Base-by-base conservation (phyloP, 2,888 invertebrate species). In the Adela reaumurella region DNA sequence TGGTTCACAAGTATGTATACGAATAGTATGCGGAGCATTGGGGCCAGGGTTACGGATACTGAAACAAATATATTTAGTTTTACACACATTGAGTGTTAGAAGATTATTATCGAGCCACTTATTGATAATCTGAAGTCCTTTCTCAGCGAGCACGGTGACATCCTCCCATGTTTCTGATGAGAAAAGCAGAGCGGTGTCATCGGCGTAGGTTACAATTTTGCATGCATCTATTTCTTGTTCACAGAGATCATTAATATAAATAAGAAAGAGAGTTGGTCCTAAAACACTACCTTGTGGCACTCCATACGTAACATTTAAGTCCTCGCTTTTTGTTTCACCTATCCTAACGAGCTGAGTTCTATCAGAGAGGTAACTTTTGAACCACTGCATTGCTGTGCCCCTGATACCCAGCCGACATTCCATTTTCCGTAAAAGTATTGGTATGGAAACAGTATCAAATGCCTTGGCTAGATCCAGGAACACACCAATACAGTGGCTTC, bases 111-210 rank as follows among this genome's bases (percentile, higher is more conserved):
- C 29, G 2, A 49, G 24, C 49, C 49, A 49, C 20, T 49, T 19
- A 20, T n/a, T 19, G 16, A 49, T 19, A 2, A 11, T 41, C 14
- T 19, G 3, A n/a, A 45, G 19, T 35, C 42, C 45, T 10, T 14
- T 49, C 10, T 45, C 17, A 19, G 41, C 49, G 10, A 18, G 3
- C 3, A 17, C 19, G 17, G 19, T 17, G 8, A 46, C 35, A 17
- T 24, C 41, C 16, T 45, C 16, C 45, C 48, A 45, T 16, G 45
- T 44, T 2, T 45, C 16, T 14, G 14, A n/a, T 43, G 19, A 6
- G 16, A 49, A 49, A 2, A 19, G n/a, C n/a, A 49, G 20, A 5
- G 43, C 49, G 24, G 42, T 49, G 11, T 49, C 46, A 46, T 49
- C 48, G 2, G 44, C 48, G 18, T 19, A 48, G 2, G 44, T 24